Percentiles rank a stretch among this genome's conserved stretches.
Evolutionary conservation across 2,113 vertebrate species (phyloP).

Genomic region (Centropus unirufus): DNA sequence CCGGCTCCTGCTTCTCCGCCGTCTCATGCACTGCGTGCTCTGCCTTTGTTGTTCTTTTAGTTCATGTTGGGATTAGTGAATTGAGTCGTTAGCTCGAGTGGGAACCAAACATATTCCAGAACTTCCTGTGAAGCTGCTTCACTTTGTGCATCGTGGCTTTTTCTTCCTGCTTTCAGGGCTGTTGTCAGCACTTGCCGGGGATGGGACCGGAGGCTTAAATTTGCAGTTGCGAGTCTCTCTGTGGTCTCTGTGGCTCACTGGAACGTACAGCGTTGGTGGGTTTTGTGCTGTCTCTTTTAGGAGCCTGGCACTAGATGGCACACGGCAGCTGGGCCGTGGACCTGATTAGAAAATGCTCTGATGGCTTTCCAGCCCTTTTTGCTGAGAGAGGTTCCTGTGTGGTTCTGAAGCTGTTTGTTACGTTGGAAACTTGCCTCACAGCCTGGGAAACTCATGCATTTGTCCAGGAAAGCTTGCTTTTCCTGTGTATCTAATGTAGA

Average conservation of each 20-base stretch:
- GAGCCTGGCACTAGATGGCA: slow-evolving; percentile 37
- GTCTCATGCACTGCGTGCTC: fast-evolving
- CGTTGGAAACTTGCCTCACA: fast-evolving
- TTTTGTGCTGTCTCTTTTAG: fast-evolving
- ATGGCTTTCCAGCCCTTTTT: background rate
- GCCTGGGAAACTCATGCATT: fast-evolving
- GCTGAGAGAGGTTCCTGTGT: fast-evolving
- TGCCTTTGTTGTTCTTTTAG: background rate
- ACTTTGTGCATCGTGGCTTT: fast-evolving
- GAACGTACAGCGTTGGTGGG: background rate
- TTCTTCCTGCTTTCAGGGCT: background rate
- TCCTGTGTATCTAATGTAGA: background rate
- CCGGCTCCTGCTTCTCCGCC: background rate
- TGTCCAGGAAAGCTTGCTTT: background rate
- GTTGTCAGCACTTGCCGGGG: background rate
- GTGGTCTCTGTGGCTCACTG: background rate
- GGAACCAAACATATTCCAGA: fast-evolving
- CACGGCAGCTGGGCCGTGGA: background rate
- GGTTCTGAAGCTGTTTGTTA: background rate
- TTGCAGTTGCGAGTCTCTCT: background rate
- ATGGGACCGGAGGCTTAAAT: background rate
- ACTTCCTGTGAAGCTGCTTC: background rate
- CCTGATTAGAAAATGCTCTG: background rate
- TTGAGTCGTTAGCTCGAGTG: background rate
- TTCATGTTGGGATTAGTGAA: fast-evolving